Evolutionary conservation across 2,113 vertebrate species (phyloP), one percentile per base, ranked within the genome.

Genomic region (Eonycteris spelaea): DNA sequence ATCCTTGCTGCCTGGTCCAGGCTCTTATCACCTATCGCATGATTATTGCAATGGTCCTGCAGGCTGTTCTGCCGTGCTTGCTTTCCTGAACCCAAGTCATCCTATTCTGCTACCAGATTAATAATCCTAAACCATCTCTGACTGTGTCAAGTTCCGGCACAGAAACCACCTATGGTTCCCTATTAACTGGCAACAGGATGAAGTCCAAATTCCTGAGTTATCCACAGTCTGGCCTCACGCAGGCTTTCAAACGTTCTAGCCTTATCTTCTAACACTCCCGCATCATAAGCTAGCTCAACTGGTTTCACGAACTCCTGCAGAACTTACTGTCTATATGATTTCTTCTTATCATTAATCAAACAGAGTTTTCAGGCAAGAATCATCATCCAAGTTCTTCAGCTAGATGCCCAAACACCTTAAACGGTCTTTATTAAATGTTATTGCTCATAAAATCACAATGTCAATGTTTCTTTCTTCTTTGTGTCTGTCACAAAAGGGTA

Each of bases 141-240:
- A 48, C 38, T n/a, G 7, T 40, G 26, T 75, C 38, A 88, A 45
- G 24, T 83, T 30, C 8, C 0, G 78, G 12, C 19, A 35, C 61
- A 74, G 48, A 75, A 90, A 87, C 12, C 12, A 33, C 45, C 59
- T 24, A 30, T 80, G 21, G 9, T 73, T 80, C 91, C 63, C 57
- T 61, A 55, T 71, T 90, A 87, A 87, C 65, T 61, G 87, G 26
- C 43, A 75, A 63, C 3, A 80, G 11, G 35, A 57, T 71, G 12
- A 94, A 84, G 28, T 63, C 53, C 35, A 91, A 40, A 86, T 95
- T 93, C 45, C 73, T 93, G 38, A 88, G 28, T 82, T 91, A 88
- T 77, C 53, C 40, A 21, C 89, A 90, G 61, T 86, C 28, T 55
- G 51, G 45, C 48, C 38, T 45, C 65, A 87, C 57, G 35, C 57